Percentiles rank a stretch among this genome's conserved stretches.
phyloP scores from a whole-genome alignment of 92 coral and sea anemone species.

The Porites cylindrica region DNA sequence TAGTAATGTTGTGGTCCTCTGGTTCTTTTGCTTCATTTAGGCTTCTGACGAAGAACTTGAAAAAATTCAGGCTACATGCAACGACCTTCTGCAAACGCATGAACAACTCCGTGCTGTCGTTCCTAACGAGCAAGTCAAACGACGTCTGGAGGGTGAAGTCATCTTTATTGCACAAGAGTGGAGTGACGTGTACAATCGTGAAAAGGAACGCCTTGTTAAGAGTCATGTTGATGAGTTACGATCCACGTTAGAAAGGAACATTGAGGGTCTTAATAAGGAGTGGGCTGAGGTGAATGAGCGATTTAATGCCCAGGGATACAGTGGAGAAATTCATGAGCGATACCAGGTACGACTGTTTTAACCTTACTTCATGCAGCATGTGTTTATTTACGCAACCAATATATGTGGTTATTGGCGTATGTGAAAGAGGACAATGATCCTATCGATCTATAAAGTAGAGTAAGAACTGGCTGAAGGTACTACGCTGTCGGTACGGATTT shows the following conservation, averaged over 20 bases:
- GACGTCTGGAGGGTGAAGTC: constrained; percentile 65
- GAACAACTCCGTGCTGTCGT: constrained; percentile 65
- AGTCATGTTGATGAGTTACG: constrained; percentile 67
- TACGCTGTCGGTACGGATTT: no score
- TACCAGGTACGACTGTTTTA: constrained; percentile 64
- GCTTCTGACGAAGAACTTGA: constrained; percentile 78
- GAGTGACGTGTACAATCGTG: constrained; percentile 78
- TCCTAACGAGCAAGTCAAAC: constrained; percentile 81
- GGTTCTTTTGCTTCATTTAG: constrained; percentile 26
- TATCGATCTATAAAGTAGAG: no score
- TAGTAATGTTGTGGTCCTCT: neutral
- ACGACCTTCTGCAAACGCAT: constrained; percentile 67
- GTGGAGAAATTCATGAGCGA: constrained; percentile 69
- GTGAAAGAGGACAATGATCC: no score
- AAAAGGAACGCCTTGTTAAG: constrained; percentile 66
- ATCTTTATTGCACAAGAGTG: constrained; percentile 78
- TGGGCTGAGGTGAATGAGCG: constrained; percentile 60
- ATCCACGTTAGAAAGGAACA: constrained; percentile 56
- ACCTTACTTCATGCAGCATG: neutral
- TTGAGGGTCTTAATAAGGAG: constrained; percentile 67
- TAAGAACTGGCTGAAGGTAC: no score
- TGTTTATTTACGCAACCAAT: neutral
- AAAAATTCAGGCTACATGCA: constrained; percentile 66
- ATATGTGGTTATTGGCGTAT: no score
- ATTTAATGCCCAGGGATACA: constrained; percentile 73